These are phyloP conservation scores for Uloborus plumipes DNA, from an alignment of 2,888 invertebrate genomes.

Conservation along the genomic window DNA sequence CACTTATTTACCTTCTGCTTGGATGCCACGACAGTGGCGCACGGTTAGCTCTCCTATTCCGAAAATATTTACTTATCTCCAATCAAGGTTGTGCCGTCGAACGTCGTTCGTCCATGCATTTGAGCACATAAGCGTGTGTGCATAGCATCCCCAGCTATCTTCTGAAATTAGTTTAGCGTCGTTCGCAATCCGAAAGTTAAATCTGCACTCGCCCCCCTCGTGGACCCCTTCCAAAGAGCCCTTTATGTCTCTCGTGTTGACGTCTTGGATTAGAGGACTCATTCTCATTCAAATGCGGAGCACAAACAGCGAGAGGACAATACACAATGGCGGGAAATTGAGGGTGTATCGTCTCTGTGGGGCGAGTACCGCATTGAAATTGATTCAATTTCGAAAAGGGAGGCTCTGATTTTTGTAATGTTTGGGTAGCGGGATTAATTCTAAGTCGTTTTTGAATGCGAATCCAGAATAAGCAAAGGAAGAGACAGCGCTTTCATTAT, in stretches of 20 bases:
- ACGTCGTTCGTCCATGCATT: slow-evolving; percentile 9
- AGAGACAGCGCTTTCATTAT: too few species aligned
- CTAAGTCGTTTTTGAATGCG: too few species aligned
- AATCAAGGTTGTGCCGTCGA: slow-evolving; percentile 1
- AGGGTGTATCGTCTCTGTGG: not conserved
- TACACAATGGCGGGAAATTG: slow-evolving; percentile 24
- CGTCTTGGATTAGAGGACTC: slow-evolving; percentile 55
- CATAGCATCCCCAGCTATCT: slow-evolving; percentile 2
- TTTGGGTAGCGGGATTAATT: too few species aligned
- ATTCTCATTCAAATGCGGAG: slow-evolving; percentile 51
- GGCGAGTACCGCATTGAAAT: not conserved
- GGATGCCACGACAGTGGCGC: too few species aligned
- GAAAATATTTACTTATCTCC: slow-evolving; percentile 12
- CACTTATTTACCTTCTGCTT: too few species aligned
- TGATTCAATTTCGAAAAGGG: slow-evolving; percentile 35
- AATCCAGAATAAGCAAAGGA: too few species aligned
- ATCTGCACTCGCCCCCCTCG: slow-evolving; percentile 4
- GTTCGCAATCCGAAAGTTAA: slow-evolving; percentile 47
- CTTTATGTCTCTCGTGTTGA: slow-evolving; percentile 28
- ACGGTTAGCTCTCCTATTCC: too few species aligned
- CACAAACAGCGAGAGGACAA: slow-evolving; percentile 34
- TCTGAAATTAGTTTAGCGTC: slow-evolving; percentile 49
- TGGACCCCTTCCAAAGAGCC: too few species aligned
- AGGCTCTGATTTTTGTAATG: too few species aligned
- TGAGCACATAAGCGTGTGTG: slow-evolving; percentile 29